Conservation (phyloP, 2,113 vertebrate species). For the Lophius piscatorius region DNA sequence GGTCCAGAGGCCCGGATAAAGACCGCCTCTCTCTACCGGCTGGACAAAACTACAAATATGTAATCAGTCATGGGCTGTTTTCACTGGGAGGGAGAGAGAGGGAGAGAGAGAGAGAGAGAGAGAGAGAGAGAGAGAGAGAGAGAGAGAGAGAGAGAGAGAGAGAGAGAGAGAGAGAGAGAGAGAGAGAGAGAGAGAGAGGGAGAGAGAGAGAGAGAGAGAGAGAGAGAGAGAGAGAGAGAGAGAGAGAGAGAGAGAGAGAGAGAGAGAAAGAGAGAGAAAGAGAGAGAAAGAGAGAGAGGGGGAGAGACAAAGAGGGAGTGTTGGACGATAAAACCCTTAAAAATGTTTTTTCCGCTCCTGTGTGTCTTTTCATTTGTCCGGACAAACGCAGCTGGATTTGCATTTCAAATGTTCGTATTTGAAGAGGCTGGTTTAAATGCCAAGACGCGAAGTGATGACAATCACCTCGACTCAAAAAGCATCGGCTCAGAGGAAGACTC, state of each 20-base stretch:
- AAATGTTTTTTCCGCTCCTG: conserved; percentile 54
- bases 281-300: neutral
- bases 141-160: conserved; percentile 17
- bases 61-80: conserved; percentile 60
- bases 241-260: conserved; percentile 17
- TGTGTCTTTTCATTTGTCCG: conserved; percentile 78
- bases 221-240: conserved; percentile 17
- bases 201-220: conserved; percentile 20
- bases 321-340: conserved; percentile 67
- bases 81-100: conserved; percentile 15
- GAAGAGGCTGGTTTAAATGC: conserved; percentile 84
- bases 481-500: conserved; percentile 50
- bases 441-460: conserved; percentile 84
- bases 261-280: neutral
- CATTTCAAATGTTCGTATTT: conserved; percentile 85
- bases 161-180: conserved; percentile 17
- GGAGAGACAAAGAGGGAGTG: conserved; percentile 29
- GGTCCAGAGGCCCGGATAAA: conserved; percentile 69
- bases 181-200: conserved; percentile 28
- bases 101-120: conserved; percentile 15
- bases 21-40: conserved; percentile 29
- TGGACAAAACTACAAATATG: conserved; percentile 71
- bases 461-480: conserved; percentile 75
- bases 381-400: conserved; percentile 80
- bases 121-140: conserved; percentile 20